Conservation (phyloP, 1,140 invertebrate genomes). For the Diachasmimorpha longicaudata region DNA sequence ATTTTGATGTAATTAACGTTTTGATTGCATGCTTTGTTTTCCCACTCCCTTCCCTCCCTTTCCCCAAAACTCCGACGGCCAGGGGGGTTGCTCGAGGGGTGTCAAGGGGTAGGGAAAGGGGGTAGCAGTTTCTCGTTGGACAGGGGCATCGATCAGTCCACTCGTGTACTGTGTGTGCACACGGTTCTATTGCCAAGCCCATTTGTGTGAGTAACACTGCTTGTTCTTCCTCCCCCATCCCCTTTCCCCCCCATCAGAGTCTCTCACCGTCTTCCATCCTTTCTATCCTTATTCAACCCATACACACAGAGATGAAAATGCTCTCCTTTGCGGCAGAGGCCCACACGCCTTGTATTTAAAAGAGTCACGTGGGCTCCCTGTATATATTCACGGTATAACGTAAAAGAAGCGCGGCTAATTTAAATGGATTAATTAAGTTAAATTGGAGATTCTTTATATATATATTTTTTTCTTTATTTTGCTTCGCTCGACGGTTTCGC, state of each 20-base stretch:
- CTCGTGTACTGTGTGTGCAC: constrained; percentile 34
- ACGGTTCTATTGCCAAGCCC: constrained; percentile 13
- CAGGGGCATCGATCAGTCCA: constrained; percentile 52
- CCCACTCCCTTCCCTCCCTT: constrained; percentile 41
- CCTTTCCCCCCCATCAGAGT: neutral
- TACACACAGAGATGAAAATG: neutral
- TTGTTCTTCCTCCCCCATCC: neutral
- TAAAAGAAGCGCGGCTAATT: constrained; percentile 42
- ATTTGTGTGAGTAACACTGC: constrained; percentile 10
- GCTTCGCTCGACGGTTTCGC: constrained; percentile 19
- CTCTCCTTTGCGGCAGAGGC: neutral
- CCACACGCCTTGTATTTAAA: constrained; percentile 14
- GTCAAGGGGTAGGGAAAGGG: neutral
- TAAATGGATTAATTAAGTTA: constrained; percentile 51
- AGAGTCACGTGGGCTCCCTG: neutral
- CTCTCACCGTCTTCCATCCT: neutral
- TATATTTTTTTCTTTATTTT: neutral
- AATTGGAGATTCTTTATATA: constrained; percentile 30
- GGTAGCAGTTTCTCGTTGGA: constrained; percentile 19
- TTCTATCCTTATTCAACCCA: neutral
- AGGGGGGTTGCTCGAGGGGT: neutral
- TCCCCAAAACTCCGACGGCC: constrained; percentile 17
- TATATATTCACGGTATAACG: neutral
- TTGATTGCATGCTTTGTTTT: constrained; percentile 64
- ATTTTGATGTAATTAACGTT: constrained; percentile 65